Base-by-base conservation (phyloP, 1,140 invertebrate species). In the Tetramorium parvispinum region DNA sequence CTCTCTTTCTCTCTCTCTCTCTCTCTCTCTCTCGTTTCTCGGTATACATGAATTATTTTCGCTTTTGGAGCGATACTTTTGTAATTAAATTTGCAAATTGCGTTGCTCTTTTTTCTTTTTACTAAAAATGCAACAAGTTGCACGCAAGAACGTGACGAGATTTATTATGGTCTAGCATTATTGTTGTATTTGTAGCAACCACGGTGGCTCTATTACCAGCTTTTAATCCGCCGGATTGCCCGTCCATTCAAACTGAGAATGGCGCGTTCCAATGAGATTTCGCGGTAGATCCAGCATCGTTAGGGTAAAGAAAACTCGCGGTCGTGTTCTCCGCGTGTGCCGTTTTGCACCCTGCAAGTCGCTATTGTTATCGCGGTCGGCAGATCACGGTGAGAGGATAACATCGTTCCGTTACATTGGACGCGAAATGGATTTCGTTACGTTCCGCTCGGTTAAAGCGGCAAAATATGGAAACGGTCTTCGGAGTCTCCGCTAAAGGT, bases 361-460 rank as follows among this genome's bases (percentile, higher is more conserved):
- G 6, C 78, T 68, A 43, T 27, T 46, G 37, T 73, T 73, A 66
- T 24, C 24, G 66, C 27, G 21, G 37, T 82, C 65, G 57, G 79
- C 61, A 68, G 75, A 43, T 85, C 40, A 51, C 59, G 37, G 32
- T n/a, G 66, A 73, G 37, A 65, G 16, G 49, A 86, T 82, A 79
- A 27, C 24, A 16, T 24, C 51, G 46, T 24, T 61, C 51, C 68
- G 53, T 59, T 68, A 59, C 55, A 43, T 18, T 37, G 63, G 63
- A 76, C 70, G 51, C 61, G n/a, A 49, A 86, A 70, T 86, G 40
- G 55, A 88, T 70, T 88, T 88, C 71, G 88, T 86, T 73, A 51
- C 88, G 82, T 89, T 89, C 55, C 87, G 61, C 61, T 86, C 77
- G 87, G 65, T 89, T 89, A 49, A 86, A 82, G 68, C 51, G n/a